Percentiles rank a stretch among this genome's conserved stretches.
These are phyloP conservation scores for Anas platyrhynchos DNA, from an alignment of 2,113 vertebrate species.

Conservation along the genomic window DNA sequence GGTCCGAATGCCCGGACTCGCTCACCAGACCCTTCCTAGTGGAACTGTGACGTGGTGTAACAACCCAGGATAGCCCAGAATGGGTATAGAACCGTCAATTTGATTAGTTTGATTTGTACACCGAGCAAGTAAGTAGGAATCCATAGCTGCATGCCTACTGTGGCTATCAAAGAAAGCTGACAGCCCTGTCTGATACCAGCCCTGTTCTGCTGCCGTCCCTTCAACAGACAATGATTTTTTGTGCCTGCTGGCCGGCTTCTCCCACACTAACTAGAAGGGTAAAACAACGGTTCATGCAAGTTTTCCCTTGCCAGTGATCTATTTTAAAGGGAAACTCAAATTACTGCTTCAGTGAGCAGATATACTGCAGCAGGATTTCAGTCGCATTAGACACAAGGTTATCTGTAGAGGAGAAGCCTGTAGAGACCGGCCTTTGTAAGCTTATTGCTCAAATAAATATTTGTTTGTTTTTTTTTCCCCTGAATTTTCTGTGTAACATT, in stretches of 20 bases:
- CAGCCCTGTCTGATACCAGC: background rate
- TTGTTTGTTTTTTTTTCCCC: background rate
- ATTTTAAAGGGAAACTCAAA: background rate
- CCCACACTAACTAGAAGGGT: background rate
- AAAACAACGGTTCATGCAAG: background rate
- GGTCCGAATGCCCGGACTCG: fast-evolving
- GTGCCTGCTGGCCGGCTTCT: background rate
- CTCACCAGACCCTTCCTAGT: background rate
- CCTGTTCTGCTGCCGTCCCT: background rate
- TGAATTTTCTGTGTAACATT: background rate
- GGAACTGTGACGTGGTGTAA: background rate
- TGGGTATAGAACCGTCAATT: background rate
- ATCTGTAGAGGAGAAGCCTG: background rate
- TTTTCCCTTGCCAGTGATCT: background rate
- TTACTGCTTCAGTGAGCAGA: constrained; percentile 5
- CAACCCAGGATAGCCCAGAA: background rate
- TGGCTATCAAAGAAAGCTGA: background rate
- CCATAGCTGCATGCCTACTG: background rate
- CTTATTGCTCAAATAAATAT: constrained; percentile 3
- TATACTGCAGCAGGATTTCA: constrained; percentile 20
- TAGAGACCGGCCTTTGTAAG: background rate
- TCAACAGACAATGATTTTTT: background rate
- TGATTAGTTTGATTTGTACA: background rate
- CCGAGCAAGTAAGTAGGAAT: background rate
- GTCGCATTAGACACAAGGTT: background rate